Percentiles rank a stretch among this genome's conserved stretches.
These are phyloP conservation scores for Lycaon pictus DNA, from an alignment of 2,113 vertebrate genomes.

Conservation along the genomic window DNA sequence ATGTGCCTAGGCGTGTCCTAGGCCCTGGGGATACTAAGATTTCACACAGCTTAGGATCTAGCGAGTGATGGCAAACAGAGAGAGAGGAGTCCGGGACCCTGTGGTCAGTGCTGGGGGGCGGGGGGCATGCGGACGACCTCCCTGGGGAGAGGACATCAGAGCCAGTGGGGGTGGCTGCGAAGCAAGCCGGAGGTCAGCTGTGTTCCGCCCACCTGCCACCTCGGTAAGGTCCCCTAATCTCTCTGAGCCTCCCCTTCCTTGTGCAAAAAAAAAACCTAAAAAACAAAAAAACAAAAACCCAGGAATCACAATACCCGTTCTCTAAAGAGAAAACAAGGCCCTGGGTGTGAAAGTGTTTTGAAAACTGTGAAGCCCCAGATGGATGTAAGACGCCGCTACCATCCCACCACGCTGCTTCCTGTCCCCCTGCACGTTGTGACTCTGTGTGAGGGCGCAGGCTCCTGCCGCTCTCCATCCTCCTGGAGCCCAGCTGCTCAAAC, in stretches of 20 bases:
- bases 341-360: not conserved
- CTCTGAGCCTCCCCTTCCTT: not conserved
- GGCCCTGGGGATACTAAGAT: not conserved
- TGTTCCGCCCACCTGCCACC: not conserved
- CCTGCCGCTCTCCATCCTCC: not conserved
- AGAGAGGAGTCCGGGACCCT: not conserved
- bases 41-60: not conserved
- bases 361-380: not conserved
- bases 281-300: too few relatives aligned
- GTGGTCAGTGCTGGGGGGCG: not conserved
- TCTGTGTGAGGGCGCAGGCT: not conserved
- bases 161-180: not conserved
- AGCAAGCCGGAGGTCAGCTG: too few relatives aligned
- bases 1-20: not conserved
- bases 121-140: not conserved
- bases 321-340: not conserved
- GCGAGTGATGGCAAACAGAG: not conserved
- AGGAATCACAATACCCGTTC: not conserved
- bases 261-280: not conserved
- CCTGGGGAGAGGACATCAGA: not conserved
- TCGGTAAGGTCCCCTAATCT: not conserved
- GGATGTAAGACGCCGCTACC: not conserved
- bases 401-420: fast-evolving
- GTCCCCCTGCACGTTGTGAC: too few relatives aligned
- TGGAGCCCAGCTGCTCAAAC: too few relatives aligned